A percentile compares a stretch with the other conserved stretches of the same genome.
Conservation (phyloP, 2,888 invertebrate genomes). For the Agrotis segetum region DNA sequence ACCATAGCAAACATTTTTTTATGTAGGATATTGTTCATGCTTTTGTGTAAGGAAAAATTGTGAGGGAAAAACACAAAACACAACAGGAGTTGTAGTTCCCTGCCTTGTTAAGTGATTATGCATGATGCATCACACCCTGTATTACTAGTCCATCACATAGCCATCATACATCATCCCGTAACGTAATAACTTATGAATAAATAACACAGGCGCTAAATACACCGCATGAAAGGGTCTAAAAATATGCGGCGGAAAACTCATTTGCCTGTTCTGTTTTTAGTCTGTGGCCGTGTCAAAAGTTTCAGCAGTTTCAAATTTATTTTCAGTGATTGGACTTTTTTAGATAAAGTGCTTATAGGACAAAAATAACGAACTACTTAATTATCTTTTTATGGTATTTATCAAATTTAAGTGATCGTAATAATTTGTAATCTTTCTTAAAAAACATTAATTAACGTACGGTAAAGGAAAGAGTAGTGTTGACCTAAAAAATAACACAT, state of each 20-base stretch:
- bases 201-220: conserved; percentile 52
- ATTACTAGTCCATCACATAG: conserved; percentile 60
- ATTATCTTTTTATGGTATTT: background rate
- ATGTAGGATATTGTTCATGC: background rate
- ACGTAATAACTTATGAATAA: conserved; percentile 64
- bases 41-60: background rate
- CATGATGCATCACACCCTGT: conserved; percentile 58
- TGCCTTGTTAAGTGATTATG: conserved; percentile 60
- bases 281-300: conserved; percentile 30
- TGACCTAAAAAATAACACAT: no score
- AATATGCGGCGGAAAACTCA: conserved; percentile 41
- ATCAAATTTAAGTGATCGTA: no score
- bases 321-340: background rate
- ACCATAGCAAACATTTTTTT: background rate
- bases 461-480: no score
- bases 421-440: no score
- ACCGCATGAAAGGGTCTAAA: conserved; percentile 42
- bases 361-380: background rate
- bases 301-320: background rate
- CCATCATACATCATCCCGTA: conserved; percentile 59
- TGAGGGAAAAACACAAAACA: conserved; percentile 10
- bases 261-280: conserved; percentile 29
- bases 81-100: background rate
- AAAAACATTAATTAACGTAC: no score
- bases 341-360: background rate